A percentile compares a stretch with the other conserved stretches of the same genome.
phyloP scores from a whole-genome alignment of 2,113 vertebrate species.

The Hipposideros armiger region DNA sequence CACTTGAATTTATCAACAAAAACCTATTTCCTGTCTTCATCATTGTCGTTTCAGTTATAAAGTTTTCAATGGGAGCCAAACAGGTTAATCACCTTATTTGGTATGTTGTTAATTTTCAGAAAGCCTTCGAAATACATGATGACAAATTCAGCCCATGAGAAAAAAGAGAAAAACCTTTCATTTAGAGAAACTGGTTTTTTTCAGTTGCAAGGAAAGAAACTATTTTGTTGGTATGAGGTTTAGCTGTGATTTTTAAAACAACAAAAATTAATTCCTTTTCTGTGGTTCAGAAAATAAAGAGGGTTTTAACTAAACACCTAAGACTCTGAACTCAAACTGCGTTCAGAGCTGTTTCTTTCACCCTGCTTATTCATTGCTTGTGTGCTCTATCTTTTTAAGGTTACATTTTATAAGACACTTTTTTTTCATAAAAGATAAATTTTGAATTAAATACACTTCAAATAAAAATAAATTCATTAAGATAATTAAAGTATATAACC shows the following conservation, averaged over 20 bases:
- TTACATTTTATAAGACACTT: constrained; percentile 30
- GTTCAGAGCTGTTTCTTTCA: not conserved
- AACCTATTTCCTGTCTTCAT: not conserved
- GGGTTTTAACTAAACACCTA: not conserved
- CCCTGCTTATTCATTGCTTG: not conserved
- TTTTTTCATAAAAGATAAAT: constrained; percentile 35
- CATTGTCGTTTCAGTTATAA: not conserved
- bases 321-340: not conserved
- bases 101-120: constrained; percentile 23
- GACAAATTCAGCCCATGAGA: not conserved
- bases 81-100: not conserved
- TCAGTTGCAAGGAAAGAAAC: constrained; percentile 17
- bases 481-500: not conserved
- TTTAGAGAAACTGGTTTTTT: constrained; percentile 4
- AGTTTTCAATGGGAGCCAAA: constrained; percentile 10
- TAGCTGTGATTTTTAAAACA: constrained; percentile 34
- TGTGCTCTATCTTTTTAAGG: not conserved
- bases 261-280: not conserved
- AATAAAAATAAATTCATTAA: constrained; percentile 47
- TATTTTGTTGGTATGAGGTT: not conserved
- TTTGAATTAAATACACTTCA: constrained; percentile 14
- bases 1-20: not conserved
- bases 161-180: not conserved
- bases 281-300: not conserved
- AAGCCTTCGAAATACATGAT: constrained; percentile 37